Conservation (phyloP, 2,888 invertebrate genomes). For the Eueremaeus valkanovi region DNA sequence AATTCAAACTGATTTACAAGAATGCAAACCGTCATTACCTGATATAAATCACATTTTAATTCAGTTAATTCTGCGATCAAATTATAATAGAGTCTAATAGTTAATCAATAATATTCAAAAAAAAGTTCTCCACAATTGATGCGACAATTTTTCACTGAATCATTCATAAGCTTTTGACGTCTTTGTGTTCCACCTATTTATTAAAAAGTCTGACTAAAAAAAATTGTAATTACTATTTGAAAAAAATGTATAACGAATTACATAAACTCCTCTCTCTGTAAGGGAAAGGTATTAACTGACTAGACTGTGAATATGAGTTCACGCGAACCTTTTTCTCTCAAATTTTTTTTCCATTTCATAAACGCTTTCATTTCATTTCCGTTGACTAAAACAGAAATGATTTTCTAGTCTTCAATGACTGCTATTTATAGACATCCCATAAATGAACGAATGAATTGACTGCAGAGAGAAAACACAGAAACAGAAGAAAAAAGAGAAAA, state of each 20-base stretch:
- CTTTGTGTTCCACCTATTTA: slow-evolving; percentile 27
- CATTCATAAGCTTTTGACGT: slow-evolving; percentile 32
- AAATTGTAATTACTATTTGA: neutral
- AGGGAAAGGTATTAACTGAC: slow-evolving; percentile 10
- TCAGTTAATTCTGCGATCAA: neutral
- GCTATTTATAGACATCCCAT: slow-evolving; percentile 33
- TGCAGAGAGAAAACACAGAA: neutral
- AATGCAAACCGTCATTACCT: neutral
- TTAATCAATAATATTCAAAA: slow-evolving; percentile 13
- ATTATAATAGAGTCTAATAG: neutral
- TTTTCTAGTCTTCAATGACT: neutral
- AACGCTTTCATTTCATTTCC: slow-evolving; percentile 33
- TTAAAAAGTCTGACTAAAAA: slow-evolving; percentile 13
- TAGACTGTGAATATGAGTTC: slow-evolving; percentile 11
- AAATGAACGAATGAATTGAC: slow-evolving; percentile 24
- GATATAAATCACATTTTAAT: slow-evolving; percentile 16
- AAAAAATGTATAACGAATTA: neutral
- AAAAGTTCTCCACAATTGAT: neutral
- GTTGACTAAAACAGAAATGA: slow-evolving; percentile 15
- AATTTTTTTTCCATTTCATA: slow-evolving; percentile 21
- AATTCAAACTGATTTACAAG: neutral
- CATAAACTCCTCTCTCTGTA: neutral
- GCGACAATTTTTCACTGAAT: neutral
- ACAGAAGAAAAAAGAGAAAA: slow-evolving; percentile 16
- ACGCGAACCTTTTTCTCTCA: slow-evolving; percentile 19